Evolutionary conservation across 1,140 invertebrate species (phyloP).

Genomic region (Physella acuta): DNA sequence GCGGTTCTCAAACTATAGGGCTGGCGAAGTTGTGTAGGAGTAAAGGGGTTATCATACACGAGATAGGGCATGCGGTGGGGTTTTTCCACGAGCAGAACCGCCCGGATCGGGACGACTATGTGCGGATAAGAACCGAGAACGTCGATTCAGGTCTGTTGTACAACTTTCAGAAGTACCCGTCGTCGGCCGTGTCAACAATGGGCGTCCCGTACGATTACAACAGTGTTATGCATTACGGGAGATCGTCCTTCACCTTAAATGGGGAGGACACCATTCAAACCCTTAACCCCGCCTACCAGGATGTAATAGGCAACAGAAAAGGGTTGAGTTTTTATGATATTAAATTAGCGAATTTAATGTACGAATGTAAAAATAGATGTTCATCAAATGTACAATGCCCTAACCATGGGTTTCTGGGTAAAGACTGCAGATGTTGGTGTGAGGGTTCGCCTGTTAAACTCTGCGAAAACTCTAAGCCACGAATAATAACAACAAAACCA

Average conservation of each 20-base stretch:
- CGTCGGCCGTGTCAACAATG: slow-evolving; percentile 89
- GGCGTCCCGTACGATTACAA: slow-evolving; percentile 88
- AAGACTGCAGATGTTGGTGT: slow-evolving; percentile 37
- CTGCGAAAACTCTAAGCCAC: not conserved
- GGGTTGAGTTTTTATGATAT: slow-evolving; percentile 44
- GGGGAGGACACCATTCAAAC: slow-evolving; percentile 37
- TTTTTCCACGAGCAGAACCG: slow-evolving; percentile 64
- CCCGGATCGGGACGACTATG: slow-evolving; percentile 56
- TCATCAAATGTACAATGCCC: slow-evolving; percentile 13
- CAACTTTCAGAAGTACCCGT: slow-evolving; percentile 93
- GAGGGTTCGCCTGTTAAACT: slow-evolving; percentile 19
- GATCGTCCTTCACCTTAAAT: slow-evolving; percentile 28
- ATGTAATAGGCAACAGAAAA: slow-evolving; percentile 37
- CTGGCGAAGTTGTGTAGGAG: slow-evolving; percentile 24
- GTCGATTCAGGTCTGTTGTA: slow-evolving; percentile 66
- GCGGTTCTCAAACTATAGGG: not conserved
- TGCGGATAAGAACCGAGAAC: slow-evolving; percentile 51
- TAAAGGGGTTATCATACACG: slow-evolving; percentile 44
- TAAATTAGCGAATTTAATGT: slow-evolving; percentile 42
- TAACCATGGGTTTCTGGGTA: slow-evolving; percentile 33
- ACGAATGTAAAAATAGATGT: slow-evolving; percentile 31
- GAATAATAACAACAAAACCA: not conserved
- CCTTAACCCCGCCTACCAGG: slow-evolving; percentile 30
- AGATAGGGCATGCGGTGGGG: slow-evolving; percentile 63
- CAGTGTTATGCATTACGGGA: slow-evolving; percentile 90